These are phyloP conservation scores for Plebejus argus DNA, from an alignment of 2,888 invertebrate species.

Conservation along the genomic window DNA sequence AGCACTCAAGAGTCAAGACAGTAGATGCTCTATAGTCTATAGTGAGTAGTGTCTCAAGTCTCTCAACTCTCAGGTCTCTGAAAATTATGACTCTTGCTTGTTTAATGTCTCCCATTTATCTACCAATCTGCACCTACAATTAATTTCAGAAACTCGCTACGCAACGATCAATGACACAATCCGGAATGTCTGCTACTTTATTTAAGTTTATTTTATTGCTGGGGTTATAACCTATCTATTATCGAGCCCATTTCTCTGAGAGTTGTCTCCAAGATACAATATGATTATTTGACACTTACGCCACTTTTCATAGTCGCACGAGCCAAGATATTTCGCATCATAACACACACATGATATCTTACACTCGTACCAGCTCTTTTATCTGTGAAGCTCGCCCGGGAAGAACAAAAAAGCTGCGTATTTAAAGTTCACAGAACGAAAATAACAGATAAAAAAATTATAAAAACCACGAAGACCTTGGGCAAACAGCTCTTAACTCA, in stretches of 20 bases:
- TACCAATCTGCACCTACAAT: not conserved
- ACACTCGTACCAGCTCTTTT: not conserved
- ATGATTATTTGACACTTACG: not conserved
- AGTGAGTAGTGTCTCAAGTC: not conserved
- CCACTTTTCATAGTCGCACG: not conserved
- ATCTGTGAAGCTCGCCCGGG: not conserved
- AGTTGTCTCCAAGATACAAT: not conserved
- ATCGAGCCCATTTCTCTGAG: not conserved
- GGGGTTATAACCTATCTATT: not conserved
- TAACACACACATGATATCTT: not conserved
- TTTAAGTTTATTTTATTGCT: not conserved
- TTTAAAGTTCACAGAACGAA: conserved; percentile 8
- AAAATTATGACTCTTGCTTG: not conserved
- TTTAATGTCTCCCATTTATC: not conserved
- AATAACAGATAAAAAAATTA: not conserved
- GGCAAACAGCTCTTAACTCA: not conserved
- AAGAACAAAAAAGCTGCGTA: not conserved
- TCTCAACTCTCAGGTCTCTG: not conserved
- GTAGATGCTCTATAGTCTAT: not conserved
- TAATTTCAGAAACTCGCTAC: not conserved
- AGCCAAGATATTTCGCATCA: not conserved
- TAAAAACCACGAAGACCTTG: conserved; percentile 4
- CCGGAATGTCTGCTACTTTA: not conserved
- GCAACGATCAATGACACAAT: not conserved
- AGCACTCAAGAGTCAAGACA: not conserved